Evolutionary conservation across 2,797 vertebrate genomes (phyloP), one percentile per base, ranked within the genome.

Genomic region (Cephalopachus bancanus): DNA sequence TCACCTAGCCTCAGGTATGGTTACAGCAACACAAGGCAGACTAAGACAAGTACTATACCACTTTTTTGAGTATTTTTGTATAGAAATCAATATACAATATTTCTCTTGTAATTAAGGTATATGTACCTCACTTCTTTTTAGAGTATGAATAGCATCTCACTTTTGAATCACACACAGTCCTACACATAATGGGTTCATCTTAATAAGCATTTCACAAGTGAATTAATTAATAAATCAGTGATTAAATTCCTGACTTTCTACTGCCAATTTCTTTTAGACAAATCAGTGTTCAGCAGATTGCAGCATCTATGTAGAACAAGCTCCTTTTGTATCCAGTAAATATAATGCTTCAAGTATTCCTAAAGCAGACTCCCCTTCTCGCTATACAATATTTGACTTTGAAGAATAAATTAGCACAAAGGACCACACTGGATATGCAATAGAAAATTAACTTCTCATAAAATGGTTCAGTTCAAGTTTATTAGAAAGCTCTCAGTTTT

Each of bases 331-430:
- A 67, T 9, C 8, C 51, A 71, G 26, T 0, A 33, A 76, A 57
- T 0, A 30, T 1, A 80, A 62, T 49, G 30, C 80, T 85, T 78
- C 15, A 51, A 76, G 55, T 14, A 55, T 74, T 93, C 87, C 91
- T 90, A 76, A 64, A 83, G 33, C 62, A 89, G 19, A 17, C 51
- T 60, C 62, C 57, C 79, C 59, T 76, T 51, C 72, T 83, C 59
- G 83, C 69, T 62, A 7, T 57, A 60, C 6, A 85, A 60, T 59
- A 51, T 93, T 84, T 94, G 87, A 87, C 93, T 96, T 83, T 93
- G 85, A 96, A 89, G 86, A 93, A 89, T 80, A 94, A 97, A 98
- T 93, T 78, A 97, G 65, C 30, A 93, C 85, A 95, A 97, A 97
- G 65, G 59, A 71, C 72, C 86, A 93, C 65, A 53, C 86, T 97